A percentile compares a stretch with the other conserved stretches of the same genome.
Evolutionary conservation across 2,888 invertebrate species (phyloP).

Genomic region (Oligia latruncula): DNA sequence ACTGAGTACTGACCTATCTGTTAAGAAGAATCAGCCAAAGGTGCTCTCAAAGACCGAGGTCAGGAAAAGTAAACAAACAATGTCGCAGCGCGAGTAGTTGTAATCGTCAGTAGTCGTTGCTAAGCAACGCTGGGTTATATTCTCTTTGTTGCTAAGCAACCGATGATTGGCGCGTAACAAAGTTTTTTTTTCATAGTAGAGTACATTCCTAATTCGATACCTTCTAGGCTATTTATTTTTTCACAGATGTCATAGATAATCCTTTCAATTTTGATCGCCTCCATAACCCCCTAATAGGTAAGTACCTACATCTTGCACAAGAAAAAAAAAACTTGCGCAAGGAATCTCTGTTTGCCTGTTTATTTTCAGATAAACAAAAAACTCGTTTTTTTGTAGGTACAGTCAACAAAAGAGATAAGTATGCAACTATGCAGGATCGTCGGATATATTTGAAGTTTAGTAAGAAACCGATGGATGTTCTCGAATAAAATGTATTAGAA

Average conservation of each 20-base stretch:
- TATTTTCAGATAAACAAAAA: neutral
- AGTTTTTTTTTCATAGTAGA: slow-evolving; percentile 1
- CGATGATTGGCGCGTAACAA: slow-evolving; percentile 36
- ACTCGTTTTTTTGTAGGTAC: neutral
- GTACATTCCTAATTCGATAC: neutral
- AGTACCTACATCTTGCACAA: slow-evolving; percentile 55
- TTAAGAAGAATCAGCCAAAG: slow-evolving; percentile 22
- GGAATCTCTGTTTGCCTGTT: neutral
- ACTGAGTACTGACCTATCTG: slow-evolving; percentile 24
- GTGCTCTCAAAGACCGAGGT: slow-evolving; percentile 43
- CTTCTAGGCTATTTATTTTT: neutral
- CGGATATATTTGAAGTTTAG: too few relatives aligned
- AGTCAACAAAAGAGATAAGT: too few relatives aligned
- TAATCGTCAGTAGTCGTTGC: slow-evolving; percentile 32
- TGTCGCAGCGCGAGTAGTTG: slow-evolving; percentile 6
- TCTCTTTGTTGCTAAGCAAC: slow-evolving; percentile 63
- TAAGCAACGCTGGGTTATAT: too few relatives aligned
- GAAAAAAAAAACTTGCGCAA: slow-evolving; percentile 61
- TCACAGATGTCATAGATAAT: neutral
- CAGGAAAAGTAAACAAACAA: slow-evolving; percentile 51
- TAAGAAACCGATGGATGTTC: too few relatives aligned
- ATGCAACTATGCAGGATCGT: too few relatives aligned
- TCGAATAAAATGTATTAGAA: too few relatives aligned
- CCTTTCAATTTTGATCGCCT: neutral
- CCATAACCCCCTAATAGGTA: neutral